Evolutionary conservation across 2,888 invertebrate species (phyloP), one percentile per base, ranked within the genome.

Genomic region (Petrophora chlorosata): DNA sequence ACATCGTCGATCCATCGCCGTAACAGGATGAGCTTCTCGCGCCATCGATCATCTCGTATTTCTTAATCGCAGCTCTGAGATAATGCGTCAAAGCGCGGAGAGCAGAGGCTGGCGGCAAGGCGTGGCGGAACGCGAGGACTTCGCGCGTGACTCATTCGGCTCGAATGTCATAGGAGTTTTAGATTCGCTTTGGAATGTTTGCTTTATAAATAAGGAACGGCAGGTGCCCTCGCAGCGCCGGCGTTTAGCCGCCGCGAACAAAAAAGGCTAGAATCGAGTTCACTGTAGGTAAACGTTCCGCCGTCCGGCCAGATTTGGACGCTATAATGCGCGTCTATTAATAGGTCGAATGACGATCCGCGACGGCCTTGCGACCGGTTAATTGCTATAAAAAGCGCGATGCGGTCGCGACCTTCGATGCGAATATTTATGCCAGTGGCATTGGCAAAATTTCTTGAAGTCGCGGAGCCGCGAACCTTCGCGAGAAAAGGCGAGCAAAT

Each of bases 211-310:
- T 73, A 78, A 62, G 72, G 69, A 58, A 53, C 59, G 59, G 63
- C 67, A 66, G 72, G 72, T 73, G 79, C 70, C 72, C 73, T 74
- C 67, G 73, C 63, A 56, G 61, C 70, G 76, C 70, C 73, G 71
- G 73, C 73, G 69, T 69, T 74, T 70, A 66, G 65, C 41, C 59
- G 62, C 55, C 61, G n/a, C n/a, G 47, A 57, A 76, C 79, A 68
- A 74, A 81, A 78, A 80, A 73, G 80, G 80, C 63, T 65, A 64
- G 63, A 62, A 63, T 59, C 65, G 40, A 49, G 59, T 62, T 59
- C 60, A 53, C 63, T 56, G 61, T 63, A 63, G 63, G 60, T 64
- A 67, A 59, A 69, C 55, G 58, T 59, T 66, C 53, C 53, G 51
- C 53, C 41, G 40, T 45, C 39, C 32, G 15, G 61, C 76, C 71